A percentile compares a stretch with the other conserved stretches of the same genome.
These are phyloP conservation scores for Cosmopolites sordidus DNA, from an alignment of 2,888 invertebrate genomes.

Conservation along the genomic window DNA sequence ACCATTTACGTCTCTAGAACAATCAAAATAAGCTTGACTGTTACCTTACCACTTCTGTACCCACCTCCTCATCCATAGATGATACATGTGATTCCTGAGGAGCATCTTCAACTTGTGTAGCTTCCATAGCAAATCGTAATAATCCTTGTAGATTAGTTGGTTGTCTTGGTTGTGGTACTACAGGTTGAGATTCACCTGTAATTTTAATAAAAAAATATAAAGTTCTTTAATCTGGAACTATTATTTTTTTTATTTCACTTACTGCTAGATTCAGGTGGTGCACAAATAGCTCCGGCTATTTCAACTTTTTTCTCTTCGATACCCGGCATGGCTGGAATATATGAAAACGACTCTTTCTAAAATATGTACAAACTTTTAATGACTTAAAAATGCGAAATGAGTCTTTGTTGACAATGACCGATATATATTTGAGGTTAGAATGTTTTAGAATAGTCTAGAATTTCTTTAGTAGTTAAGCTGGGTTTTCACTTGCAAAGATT, in stretches of 20 bases:
- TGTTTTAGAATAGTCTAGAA: too few relatives aligned
- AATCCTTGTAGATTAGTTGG: conserved; percentile 52
- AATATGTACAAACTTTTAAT: too few relatives aligned
- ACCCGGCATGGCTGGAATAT: conserved; percentile 11
- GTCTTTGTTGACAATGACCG: too few relatives aligned
- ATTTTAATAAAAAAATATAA: neutral
- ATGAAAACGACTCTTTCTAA: too few relatives aligned
- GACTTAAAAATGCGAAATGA: too few relatives aligned
- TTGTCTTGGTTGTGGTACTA: conserved; percentile 40
- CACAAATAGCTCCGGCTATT: conserved; percentile 23
- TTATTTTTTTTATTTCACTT: too few relatives aligned
- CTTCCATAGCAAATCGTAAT: conserved; percentile 66
- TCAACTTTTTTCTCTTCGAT: conserved; percentile 20
- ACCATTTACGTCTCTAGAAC: conserved; percentile 63
- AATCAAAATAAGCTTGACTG: neutral
- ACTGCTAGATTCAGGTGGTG: conserved; percentile 11
- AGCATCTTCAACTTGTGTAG: conserved; percentile 58
- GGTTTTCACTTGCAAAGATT: too few relatives aligned
- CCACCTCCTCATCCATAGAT: conserved; percentile 64
- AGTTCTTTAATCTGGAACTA: too few relatives aligned
- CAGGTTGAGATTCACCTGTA: neutral
- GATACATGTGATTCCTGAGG: conserved; percentile 49
- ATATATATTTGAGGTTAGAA: too few relatives aligned
- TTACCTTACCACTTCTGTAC: neutral
- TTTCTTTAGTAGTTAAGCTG: too few relatives aligned